phyloP scores from a whole-genome alignment of 2,113 vertebrate species.

The Gorsachius goisagi region DNA sequence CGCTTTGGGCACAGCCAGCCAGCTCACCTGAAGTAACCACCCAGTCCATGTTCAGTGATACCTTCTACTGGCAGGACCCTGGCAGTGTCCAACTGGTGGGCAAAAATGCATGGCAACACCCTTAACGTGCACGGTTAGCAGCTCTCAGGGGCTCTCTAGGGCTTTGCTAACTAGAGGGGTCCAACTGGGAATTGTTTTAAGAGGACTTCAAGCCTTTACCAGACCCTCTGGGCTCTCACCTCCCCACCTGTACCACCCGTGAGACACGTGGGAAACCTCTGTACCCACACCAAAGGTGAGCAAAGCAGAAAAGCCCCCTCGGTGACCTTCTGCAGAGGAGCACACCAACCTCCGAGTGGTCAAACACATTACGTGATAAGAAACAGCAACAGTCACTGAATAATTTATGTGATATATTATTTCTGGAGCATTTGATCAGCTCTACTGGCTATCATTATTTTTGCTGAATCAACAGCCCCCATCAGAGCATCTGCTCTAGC shows the following conservation, averaged over 20 bases:
- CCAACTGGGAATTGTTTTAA: neutral
- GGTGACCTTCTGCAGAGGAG: neutral
- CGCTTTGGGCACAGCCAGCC: neutral
- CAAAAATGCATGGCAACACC: neutral
- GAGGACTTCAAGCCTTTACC: neutral
- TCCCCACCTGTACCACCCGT: fast-evolving
- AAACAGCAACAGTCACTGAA: neutral
- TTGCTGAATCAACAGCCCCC: constrained; percentile 31
- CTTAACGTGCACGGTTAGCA: fast-evolving
- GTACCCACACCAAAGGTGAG: neutral
- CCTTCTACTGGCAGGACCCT: neutral
- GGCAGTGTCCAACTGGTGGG: fast-evolving
- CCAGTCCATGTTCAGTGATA: fast-evolving
- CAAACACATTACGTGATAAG: neutral
- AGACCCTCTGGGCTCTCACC: neutral
- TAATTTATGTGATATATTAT: constrained; percentile 5
- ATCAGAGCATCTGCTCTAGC: neutral
- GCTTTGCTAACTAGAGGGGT: neutral
- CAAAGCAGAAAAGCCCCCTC: neutral
- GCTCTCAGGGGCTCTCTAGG: neutral
- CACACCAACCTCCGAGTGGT: neutral
- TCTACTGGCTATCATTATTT: neutral
- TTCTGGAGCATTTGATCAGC: neutral
- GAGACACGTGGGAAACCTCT: neutral
- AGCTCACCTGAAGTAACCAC: neutral